These are phyloP conservation scores for Platycheirus rosarum DNA, from an alignment of 2,888 invertebrate genomes.

Conservation along the genomic window DNA sequence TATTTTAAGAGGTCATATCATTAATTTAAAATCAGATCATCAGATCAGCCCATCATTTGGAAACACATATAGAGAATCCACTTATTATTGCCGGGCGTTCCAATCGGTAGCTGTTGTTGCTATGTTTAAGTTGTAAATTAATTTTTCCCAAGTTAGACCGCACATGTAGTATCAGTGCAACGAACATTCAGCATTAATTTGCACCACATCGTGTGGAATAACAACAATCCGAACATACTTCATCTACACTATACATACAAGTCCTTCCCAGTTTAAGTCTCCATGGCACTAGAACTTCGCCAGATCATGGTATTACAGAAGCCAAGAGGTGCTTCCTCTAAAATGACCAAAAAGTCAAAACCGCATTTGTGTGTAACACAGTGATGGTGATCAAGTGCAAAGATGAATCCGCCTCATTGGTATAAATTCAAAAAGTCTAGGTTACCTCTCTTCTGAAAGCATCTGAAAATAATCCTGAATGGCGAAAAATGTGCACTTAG, in stretches of 20 bases:
- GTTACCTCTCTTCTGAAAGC: neutral
- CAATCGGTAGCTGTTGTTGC: conserved; percentile 61
- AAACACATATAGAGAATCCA: neutral
- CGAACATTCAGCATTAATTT: conserved; percentile 66
- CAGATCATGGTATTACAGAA: conserved; percentile 39
- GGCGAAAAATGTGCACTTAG: conserved; percentile 30
- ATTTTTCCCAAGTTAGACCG: conserved; percentile 54
- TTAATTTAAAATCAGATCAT: too few relatives aligned
- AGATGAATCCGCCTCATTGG: conserved; percentile 41
- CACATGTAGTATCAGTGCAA: conserved; percentile 35
- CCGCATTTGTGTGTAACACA: conserved; percentile 24
- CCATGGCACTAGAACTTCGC: conserved; percentile 25
- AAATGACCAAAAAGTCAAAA: conserved; percentile 60
- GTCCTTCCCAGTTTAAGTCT: conserved; percentile 1
- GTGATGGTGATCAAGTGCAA: conserved; percentile 51
- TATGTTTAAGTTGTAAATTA: conserved; percentile 67
- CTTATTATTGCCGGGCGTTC: conserved; percentile 50
- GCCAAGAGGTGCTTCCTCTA: conserved; percentile 59
- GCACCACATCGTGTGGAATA: conserved; percentile 63
- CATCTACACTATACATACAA: conserved; percentile 26
- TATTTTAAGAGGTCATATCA: too few relatives aligned
- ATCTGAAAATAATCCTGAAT: neutral
- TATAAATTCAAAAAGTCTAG: conserved; percentile 22
- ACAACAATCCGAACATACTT: conserved; percentile 52
- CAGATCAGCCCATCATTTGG: conserved; percentile 48